Evolutionary conservation across 2,797 vertebrate species (phyloP).

Genomic region (Valencia hispanica): DNA sequence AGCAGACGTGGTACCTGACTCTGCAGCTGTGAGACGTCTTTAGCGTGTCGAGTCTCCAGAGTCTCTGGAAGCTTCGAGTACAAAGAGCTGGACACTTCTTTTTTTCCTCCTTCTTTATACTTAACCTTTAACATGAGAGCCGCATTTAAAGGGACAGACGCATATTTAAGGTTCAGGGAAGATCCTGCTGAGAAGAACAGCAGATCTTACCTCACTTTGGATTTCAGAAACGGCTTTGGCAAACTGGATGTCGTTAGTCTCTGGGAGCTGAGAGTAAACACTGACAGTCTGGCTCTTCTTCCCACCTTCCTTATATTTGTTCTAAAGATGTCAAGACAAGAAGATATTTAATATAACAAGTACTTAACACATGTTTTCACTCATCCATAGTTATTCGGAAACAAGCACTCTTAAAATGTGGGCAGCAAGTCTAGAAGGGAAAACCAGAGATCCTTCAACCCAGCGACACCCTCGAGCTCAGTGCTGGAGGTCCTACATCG

Average conservation of each 20-base stretch:
- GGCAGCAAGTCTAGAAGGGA: background rate
- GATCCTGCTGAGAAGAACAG: background rate
- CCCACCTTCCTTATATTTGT: constrained; percentile 83
- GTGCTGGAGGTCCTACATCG: too few relatives aligned
- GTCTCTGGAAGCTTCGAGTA: constrained; percentile 90
- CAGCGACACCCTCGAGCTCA: too few relatives aligned
- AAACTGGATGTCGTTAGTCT: constrained; percentile 88
- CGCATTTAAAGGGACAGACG: background rate
- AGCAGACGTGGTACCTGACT: constrained; percentile 82
- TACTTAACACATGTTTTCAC: background rate
- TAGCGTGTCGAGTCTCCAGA: constrained; percentile 86
- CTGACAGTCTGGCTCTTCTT: constrained; percentile 80
- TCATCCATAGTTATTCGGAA: background rate
- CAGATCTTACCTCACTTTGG: constrained; percentile 86
- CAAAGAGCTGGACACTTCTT: constrained; percentile 77
- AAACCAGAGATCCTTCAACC: background rate
- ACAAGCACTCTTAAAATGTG: background rate
- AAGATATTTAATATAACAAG: background rate
- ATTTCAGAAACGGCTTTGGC: constrained; percentile 84
- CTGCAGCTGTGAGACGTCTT: constrained; percentile 84
- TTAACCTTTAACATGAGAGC: constrained; percentile 74
- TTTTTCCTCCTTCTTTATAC: constrained; percentile 85
- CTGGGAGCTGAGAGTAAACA: constrained; percentile 88
- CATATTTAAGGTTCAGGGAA: background rate
- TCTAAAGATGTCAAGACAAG: constrained; percentile 44